Base-by-base conservation (phyloP, 1,140 invertebrate genomes). In the Homalodisca vitripennis region DNA sequence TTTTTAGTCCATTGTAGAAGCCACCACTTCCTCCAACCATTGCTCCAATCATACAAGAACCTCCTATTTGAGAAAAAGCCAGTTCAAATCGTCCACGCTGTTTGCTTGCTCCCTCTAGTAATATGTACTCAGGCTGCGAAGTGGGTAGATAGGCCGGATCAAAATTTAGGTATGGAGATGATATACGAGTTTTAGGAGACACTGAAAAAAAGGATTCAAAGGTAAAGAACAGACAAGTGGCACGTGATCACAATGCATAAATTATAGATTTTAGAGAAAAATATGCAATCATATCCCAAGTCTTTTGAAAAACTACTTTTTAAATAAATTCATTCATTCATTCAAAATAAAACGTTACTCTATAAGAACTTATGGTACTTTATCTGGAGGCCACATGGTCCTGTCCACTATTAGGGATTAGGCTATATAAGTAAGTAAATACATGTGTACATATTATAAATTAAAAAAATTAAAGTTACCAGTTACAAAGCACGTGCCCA, bases 11-110 rank as follows among this genome's bases (percentile, higher is more conserved):
- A 81, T 89, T 91, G 75, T 95, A 95, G 41, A 97, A 83, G 46
- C 95, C 95, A 72, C 85, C 85, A 46, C 88, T 82, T 22, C 93
- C 93, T n/a, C 95, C 95, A 67, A 95, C 81, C 66, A 85, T 86
- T 73, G 91, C 93, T 68, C 94, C 95, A 73, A 87, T 77, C 85
- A 95, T 90, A 74, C 89, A 92, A 41, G 91, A 91, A 74, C 89
- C 90, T 74, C 96, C 96, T 75, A 98, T 97, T 79, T 97, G 93
- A 70, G 92, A 93, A 79, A 98, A 94, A 17, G 94, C 94, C 66
- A 96, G 80, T 81, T 95, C 93, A 78, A 95, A 93, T 64, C 92
- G 81, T 27, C 92, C 93, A 79, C 93, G 79, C 72, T 91, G 88
- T 75, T 90, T 88, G 30, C 83, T 84, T n/a, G 88, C 87, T 63